Evolutionary conservation across 2,888 invertebrate species (phyloP).

Genomic region (Drosophila dives): DNA sequence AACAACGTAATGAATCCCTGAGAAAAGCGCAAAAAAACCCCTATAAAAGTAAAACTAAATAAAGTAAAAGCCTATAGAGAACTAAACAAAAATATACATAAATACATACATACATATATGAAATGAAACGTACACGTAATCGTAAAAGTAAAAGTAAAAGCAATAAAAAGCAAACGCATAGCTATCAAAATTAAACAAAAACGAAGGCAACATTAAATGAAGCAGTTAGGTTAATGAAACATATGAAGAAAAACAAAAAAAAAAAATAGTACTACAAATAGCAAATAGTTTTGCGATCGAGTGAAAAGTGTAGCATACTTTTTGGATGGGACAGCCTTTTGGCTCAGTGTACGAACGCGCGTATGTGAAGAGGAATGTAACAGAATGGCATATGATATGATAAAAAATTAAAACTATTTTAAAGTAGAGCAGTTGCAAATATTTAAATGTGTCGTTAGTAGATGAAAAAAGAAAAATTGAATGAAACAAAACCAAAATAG

Average conservation of each 20-base stretch:
- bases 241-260: constrained; percentile 23
- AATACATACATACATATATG: constrained; percentile 40
- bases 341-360: constrained; percentile 46
- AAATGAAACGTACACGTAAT: constrained; percentile 50
- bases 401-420: constrained; percentile 68
- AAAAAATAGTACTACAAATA: constrained; percentile 38
- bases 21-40: constrained; percentile 51
- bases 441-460: constrained; percentile 81
- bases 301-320: constrained; percentile 65
- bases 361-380: constrained; percentile 36
- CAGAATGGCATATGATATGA: constrained; percentile 50
- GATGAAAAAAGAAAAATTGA: constrained; percentile 41
- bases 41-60: constrained; percentile 30
- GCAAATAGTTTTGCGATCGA: constrained; percentile 56
- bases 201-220: constrained; percentile 36
- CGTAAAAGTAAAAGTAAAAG: constrained; percentile 69
- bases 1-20: constrained; percentile 59
- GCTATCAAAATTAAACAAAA: constrained; percentile 65
- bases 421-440: constrained; percentile 79
- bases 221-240: constrained; percentile 61
- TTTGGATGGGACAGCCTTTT: constrained; percentile 63
- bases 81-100: constrained; percentile 52
- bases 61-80: constrained; percentile 50
- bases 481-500: constrained; percentile 55
- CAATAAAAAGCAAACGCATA: constrained; percentile 78